Conservation (phyloP, 2,797 vertebrate species). For the Halcyon leucocephala region DNA sequence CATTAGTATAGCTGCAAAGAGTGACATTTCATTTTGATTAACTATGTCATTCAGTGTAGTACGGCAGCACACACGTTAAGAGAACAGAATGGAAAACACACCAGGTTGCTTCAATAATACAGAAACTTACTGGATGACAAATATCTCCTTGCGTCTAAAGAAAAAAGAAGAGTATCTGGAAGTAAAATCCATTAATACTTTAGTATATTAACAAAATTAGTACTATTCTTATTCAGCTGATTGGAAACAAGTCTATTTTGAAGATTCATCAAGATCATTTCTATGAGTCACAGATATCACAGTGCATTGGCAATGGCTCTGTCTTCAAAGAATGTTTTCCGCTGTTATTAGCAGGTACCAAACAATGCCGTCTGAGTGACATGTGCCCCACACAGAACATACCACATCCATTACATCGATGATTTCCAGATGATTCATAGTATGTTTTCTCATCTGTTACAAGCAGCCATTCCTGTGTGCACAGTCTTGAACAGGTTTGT, state of each 20-base stretch:
- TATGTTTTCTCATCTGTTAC: constrained; percentile 52
- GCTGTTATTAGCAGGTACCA: background rate
- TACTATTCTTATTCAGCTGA: background rate
- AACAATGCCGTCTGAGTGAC: background rate
- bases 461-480: background rate
- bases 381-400: background rate
- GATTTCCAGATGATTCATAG: constrained; percentile 34
- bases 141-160: constrained; percentile 99
- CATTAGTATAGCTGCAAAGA: background rate
- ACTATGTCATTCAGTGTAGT: background rate
- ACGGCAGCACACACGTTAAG: constrained; percentile 57
- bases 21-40: background rate
- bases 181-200: constrained; percentile 82
- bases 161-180: constrained; percentile 99
- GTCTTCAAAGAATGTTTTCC: background rate
- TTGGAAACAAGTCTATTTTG: background rate
- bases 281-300: background rate
- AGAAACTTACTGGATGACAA: constrained; percentile 99
- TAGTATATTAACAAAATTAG: constrained; percentile 52
- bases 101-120: constrained; percentile 40
- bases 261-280: background rate
- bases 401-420: background rate
- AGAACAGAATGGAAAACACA: constrained; percentile 71
- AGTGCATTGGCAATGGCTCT: background rate
- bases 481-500: constrained; percentile 25